phyloP scores from a whole-genome alignment of 2,888 invertebrate species.

The Agrochola circellaris region DNA sequence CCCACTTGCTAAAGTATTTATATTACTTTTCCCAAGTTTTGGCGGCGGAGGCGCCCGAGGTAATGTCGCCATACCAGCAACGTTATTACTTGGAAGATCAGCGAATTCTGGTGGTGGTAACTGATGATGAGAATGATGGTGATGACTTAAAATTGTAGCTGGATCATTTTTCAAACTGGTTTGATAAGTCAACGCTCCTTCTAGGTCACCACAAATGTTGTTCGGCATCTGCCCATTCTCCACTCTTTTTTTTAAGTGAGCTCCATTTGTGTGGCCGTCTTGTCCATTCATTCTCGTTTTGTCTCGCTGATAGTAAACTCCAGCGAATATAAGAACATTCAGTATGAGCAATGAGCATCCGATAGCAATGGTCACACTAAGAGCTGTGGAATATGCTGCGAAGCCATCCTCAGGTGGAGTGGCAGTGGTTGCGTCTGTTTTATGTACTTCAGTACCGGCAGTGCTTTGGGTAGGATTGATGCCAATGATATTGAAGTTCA shows the following conservation, averaged over 20 bases:
- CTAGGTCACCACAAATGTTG: slow-evolving; percentile 96
- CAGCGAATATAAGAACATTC: slow-evolving; percentile 98
- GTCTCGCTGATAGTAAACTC: slow-evolving; percentile 97
- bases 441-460: slow-evolving; percentile 78
- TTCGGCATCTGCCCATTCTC: slow-evolving; percentile 97
- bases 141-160: slow-evolving; percentile 93
- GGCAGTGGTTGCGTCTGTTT: slow-evolving; percentile 87
- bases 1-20: slow-evolving; percentile 90
- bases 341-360: slow-evolving; percentile 97
- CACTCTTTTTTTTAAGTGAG: slow-evolving; percentile 92
- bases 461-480: slow-evolving; percentile 83
- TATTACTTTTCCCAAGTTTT: slow-evolving; percentile 92
- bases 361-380: slow-evolving; percentile 98
- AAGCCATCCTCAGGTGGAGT: slow-evolving; percentile 96
- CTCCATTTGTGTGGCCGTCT: slow-evolving; percentile 88
- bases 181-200: slow-evolving; percentile 89
- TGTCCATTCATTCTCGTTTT: slow-evolving; percentile 94
- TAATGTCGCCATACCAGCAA: slow-evolving; percentile 89
- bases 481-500: slow-evolving; percentile 85
- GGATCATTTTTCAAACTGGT: slow-evolving; percentile 92
- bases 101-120: slow-evolving; percentile 96
- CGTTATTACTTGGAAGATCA: slow-evolving; percentile 93
- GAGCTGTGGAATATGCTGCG: slow-evolving; percentile 96
- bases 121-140: slow-evolving; percentile 95
- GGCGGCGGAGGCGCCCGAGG: slow-evolving; percentile 95